Evolutionary conservation across 1,140 invertebrate species (phyloP).

Genomic region (Delia radicum): DNA sequence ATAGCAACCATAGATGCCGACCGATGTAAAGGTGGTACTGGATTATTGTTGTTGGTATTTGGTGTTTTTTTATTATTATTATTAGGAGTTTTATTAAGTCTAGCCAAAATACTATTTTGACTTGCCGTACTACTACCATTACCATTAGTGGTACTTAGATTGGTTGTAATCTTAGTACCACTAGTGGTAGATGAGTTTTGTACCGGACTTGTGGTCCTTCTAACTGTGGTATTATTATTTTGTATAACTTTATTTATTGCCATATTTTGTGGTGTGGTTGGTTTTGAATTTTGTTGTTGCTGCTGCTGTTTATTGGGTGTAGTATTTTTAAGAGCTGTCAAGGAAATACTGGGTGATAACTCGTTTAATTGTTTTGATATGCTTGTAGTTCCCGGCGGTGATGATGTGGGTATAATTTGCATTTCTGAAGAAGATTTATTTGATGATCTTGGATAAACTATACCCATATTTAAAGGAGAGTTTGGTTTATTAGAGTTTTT

Average conservation of each 20-base stretch:
- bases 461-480: constrained; percentile 18
- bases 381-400: constrained; percentile 38
- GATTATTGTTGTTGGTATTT: neutral
- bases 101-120: neutral
- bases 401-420: constrained; percentile 44
- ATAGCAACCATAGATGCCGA: neutral
- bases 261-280: neutral
- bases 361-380: constrained; percentile 41
- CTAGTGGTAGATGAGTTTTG: neutral
- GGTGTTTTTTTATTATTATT: neutral
- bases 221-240: neutral
- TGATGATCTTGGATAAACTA: constrained; percentile 2
- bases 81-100: neutral
- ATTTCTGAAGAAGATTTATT: constrained; percentile 29
- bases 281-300: neutral
- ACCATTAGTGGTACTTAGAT: neutral
- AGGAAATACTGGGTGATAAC: constrained; percentile 40
- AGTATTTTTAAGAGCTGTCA: constrained; percentile 32
- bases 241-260: neutral
- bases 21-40: neutral
- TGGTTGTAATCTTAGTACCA: too few relatives aligned
- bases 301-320: neutral
- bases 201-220: neutral
- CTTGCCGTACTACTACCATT: neutral
- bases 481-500: constrained; percentile 12